A percentile compares a stretch with the other conserved stretches of the same genome.
phyloP scores from a whole-genome alignment of 2,797 vertebrate genomes.

The Semaprochilodus insignis region DNA sequence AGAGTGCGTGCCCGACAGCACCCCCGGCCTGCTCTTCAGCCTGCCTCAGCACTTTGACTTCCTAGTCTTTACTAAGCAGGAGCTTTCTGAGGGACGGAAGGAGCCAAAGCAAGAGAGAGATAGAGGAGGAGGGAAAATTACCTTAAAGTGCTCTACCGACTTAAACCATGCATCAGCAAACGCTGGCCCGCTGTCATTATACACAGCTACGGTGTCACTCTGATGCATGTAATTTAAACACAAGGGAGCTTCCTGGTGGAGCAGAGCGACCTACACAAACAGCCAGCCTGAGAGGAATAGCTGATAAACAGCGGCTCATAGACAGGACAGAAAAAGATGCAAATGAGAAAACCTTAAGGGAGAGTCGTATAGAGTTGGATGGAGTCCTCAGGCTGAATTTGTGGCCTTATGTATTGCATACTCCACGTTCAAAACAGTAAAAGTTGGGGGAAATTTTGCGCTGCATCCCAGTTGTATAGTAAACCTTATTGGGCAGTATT shows the following conservation, averaged over 20 bases:
- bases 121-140: slow-evolving; percentile 29
- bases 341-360: too few species aligned
- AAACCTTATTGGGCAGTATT: too few species aligned
- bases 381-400: background rate
- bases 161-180: slow-evolving; percentile 34
- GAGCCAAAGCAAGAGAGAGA: background rate
- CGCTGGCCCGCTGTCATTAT: slow-evolving; percentile 26
- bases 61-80: slow-evolving; percentile 35
- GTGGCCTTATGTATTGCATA: background rate
- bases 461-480: background rate
- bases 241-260: slow-evolving; percentile 16
- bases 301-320: background rate
- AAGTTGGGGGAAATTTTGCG: background rate
- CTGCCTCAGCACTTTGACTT: slow-evolving; percentile 34
- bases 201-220: background rate
- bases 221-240: slow-evolving; percentile 34
- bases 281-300: background rate
- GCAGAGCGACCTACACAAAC: slow-evolving; percentile 6
- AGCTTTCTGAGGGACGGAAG: slow-evolving; percentile 27
- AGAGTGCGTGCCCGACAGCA: background rate
- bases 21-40: slow-evolving; percentile 1
- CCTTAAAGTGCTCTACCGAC: slow-evolving; percentile 24
- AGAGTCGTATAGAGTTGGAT: background rate
- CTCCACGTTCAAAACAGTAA: background rate
- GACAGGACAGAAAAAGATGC: background rate